A percentile compares a stretch with the other conserved stretches of the same genome.
phyloP scores from a whole-genome alignment of 23 tunicate species.

The Phallusia fumigata region DNA sequence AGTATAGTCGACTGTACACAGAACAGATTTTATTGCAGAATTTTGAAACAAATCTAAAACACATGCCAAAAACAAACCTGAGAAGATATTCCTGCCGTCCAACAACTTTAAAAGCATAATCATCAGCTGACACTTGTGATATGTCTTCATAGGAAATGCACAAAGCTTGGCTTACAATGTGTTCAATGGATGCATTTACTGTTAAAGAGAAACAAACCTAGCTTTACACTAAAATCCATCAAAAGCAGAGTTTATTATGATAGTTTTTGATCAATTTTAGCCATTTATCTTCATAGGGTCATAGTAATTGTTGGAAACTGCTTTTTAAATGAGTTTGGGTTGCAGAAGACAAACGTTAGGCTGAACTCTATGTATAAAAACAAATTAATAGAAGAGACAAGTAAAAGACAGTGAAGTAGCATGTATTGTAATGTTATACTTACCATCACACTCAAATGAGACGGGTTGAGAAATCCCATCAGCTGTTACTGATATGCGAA shows the following conservation, averaged over 20 bases:
- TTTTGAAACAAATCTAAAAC: neutral
- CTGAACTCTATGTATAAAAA: too few relatives aligned
- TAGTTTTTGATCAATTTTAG: too few relatives aligned
- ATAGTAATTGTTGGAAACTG: too few relatives aligned
- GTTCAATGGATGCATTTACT: constrained; percentile 86
- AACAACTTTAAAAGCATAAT: constrained; percentile 54
- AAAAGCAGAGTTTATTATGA: too few relatives aligned
- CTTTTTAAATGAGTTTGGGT: too few relatives aligned
- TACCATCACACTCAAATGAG: constrained; percentile 76
- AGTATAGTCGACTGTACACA: neutral
- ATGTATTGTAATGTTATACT: too few relatives aligned
- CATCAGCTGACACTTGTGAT: constrained; percentile 46
- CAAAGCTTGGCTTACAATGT: constrained; percentile 90
- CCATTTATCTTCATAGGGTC: too few relatives aligned
- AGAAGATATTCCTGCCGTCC: constrained; percentile 87
- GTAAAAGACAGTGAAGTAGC: too few relatives aligned
- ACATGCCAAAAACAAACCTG: too few relatives aligned
- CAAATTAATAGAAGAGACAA: too few relatives aligned
- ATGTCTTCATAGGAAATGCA: constrained; percentile 91
- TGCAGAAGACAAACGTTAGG: neutral
- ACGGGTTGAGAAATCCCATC: constrained; percentile 66
- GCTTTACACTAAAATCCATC: too few relatives aligned
- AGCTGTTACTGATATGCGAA: constrained; percentile 46
- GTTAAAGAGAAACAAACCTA: constrained; percentile 22
- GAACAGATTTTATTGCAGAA: neutral